These are phyloP conservation scores for Drosophila setifemur DNA, from an alignment of 1,140 invertebrate genomes.

Conservation along the genomic window DNA sequence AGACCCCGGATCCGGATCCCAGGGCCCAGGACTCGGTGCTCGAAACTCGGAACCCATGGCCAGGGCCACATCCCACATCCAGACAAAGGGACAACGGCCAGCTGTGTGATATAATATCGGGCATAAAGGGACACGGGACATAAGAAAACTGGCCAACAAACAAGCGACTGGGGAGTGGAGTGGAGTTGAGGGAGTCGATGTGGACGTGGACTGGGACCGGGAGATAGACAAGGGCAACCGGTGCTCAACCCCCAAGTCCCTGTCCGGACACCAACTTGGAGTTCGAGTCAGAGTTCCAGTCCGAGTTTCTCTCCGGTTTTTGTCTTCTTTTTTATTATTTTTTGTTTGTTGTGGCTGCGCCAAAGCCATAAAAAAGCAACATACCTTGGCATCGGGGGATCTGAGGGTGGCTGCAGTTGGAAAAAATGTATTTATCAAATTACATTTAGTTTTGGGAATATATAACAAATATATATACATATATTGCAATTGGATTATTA, in stretches of 20 bases:
- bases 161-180: slow-evolving; percentile 67
- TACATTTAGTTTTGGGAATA: background rate
- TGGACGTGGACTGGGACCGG: slow-evolving; percentile 9
- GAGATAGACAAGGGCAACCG: slow-evolving; percentile 30
- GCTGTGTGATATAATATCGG: slow-evolving; percentile 76
- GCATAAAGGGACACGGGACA: slow-evolving; percentile 77
- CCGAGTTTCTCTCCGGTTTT: slow-evolving; percentile 19
- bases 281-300: slow-evolving; percentile 26
- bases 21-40: too few relatives aligned
- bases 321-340: background rate
- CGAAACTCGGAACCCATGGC: slow-evolving; percentile 13
- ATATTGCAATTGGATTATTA: too few relatives aligned
- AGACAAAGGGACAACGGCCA: slow-evolving; percentile 58
- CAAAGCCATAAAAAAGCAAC: slow-evolving; percentile 62
- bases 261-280: slow-evolving; percentile 5
- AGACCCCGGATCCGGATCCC: slow-evolving; percentile 7
- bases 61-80: slow-evolving; percentile 21
- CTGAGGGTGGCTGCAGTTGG: slow-evolving; percentile 14
- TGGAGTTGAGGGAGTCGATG: background rate
- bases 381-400: slow-evolving; percentile 33
- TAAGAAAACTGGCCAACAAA: slow-evolving; percentile 77
- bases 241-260: slow-evolving; percentile 23
- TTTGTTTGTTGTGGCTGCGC: slow-evolving; percentile 4
- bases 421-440: slow-evolving; percentile 12
- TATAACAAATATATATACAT: too few relatives aligned